Conservation (phyloP, 2,113 vertebrate species). For the Nannospalax galili region DNA sequence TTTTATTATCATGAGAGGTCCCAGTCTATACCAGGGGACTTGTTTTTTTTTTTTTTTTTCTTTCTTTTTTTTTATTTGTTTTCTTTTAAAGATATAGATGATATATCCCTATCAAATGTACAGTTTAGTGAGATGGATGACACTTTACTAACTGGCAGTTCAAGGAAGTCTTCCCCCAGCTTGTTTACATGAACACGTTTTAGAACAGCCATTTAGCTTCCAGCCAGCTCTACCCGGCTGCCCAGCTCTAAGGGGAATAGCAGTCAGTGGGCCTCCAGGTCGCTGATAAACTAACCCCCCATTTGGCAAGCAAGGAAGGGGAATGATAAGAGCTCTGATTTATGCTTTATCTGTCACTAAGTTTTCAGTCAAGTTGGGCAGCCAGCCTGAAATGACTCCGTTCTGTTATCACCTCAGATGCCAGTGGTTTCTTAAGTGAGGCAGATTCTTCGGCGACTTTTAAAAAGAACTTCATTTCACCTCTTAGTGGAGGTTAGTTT, state of each 20-base stretch:
- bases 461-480: conserved; percentile 75
- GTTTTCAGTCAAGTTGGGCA: conserved; percentile 87
- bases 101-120: conserved; percentile 78
- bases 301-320: conserved; percentile 88
- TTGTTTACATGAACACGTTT: conserved; percentile 89
- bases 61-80: conserved; percentile 89
- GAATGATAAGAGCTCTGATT: conserved; percentile 89
- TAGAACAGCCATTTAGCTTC: conserved; percentile 88
- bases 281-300: conserved; percentile 87
- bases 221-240: conserved; percentile 75
- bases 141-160: conserved; percentile 83
- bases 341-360: conserved; percentile 91
- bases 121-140: conserved; percentile 89
- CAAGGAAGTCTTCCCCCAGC: conserved; percentile 84
- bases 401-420: conserved; percentile 87
- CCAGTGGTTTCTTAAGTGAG: conserved; percentile 85
- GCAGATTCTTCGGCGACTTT: conserved; percentile 78
- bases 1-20: conserved; percentile 53
- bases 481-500: conserved; percentile 69
- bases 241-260: conserved; percentile 80
- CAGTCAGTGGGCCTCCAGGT: conserved; percentile 80
- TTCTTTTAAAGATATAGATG: conserved; percentile 83
- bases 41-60: conserved; percentile 85
- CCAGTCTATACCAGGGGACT: conserved; percentile 24
- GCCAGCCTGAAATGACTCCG: conserved; percentile 83